phyloP scores from a whole-genome alignment of 2,888 invertebrate genomes.

The Zelleria hepariella region DNA sequence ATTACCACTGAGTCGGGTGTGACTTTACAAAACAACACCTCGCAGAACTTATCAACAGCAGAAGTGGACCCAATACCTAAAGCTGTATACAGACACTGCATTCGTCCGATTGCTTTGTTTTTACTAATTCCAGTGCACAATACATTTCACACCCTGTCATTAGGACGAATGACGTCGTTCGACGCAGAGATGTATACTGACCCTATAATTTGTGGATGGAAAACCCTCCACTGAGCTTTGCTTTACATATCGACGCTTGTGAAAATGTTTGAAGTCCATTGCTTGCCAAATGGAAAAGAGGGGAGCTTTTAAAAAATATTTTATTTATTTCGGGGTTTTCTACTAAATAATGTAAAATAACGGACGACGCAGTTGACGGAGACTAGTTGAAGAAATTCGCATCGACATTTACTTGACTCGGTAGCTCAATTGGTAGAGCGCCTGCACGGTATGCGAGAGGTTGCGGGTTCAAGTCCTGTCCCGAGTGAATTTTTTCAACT shows the following conservation, averaged over 20 bases:
- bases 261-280: background rate
- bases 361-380: too few species aligned
- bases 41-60: too few species aligned
- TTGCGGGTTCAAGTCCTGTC: too few species aligned
- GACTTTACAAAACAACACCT: too few species aligned
- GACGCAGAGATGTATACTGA: constrained; percentile 62
- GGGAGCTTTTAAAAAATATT: background rate
- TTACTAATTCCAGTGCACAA: background rate
- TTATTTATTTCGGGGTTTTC: too few species aligned
- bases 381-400: too few species aligned
- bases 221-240: constrained; percentile 22
- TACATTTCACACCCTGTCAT: constrained; percentile 50
- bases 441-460: too few species aligned
- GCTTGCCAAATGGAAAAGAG: background rate
- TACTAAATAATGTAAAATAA: too few species aligned
- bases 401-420: too few species aligned
- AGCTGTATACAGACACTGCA: background rate
- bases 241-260: background rate
- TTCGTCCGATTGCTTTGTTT: background rate
- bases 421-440: too few species aligned
- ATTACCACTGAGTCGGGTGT: too few species aligned
- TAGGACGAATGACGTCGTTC: constrained; percentile 66
- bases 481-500: too few species aligned
- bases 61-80: background rate
- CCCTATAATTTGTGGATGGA: constrained; percentile 61